Evolutionary conservation across 2,113 vertebrate species (phyloP), one percentile per base, ranked within the genome.

Genomic region (Halichoerus grypus): DNA sequence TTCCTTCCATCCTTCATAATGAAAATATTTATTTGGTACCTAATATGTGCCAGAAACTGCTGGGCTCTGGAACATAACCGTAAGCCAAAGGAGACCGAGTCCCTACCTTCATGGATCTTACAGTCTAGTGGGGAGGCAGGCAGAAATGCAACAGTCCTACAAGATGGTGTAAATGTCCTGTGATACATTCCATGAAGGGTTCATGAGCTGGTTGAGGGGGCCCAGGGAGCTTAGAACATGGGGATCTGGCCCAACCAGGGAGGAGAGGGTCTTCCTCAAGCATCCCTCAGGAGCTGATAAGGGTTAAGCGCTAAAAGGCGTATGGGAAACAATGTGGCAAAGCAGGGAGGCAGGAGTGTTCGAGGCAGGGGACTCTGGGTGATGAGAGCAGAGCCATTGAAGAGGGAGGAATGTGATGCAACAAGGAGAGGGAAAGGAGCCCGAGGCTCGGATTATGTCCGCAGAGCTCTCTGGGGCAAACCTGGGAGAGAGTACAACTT

Each of bases 381-480:
- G 4, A 12, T 42, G 63, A 57, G 81, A 46, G 31, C 16, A 22
- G 36, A 88, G 39, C 28, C 12, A 12, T 19, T 5, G 16, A 31
- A 31, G 16, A 72, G 36, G 65, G 7, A 69, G 65, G 63, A 16
- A 33, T 0, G 1, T 21, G 55, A 69, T n/a, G 5, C 46, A 39
- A 18, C 7, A 24, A 13, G 16, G 74, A 39, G 28, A 88, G 49
- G 42, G n/a, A 11, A 28, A 3, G n/a, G 51, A 7, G 15, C 1
- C 4, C 11, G 12, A 10, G 49, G 6, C 8, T 72, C 28, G 26
- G n/a, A 9, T 21, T 14, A 53, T 0, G 0, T 33, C 36, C 0
- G 0, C 33, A 59, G 76, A 39, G 36, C 36, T 55, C 39, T 71
- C 26, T 11, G 4, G 5, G 21, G 36, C 24, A 33, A 18, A 33